Evolutionary conservation across 2,797 vertebrate genomes (phyloP).

Genomic region (Megaceryle alcyon): DNA sequence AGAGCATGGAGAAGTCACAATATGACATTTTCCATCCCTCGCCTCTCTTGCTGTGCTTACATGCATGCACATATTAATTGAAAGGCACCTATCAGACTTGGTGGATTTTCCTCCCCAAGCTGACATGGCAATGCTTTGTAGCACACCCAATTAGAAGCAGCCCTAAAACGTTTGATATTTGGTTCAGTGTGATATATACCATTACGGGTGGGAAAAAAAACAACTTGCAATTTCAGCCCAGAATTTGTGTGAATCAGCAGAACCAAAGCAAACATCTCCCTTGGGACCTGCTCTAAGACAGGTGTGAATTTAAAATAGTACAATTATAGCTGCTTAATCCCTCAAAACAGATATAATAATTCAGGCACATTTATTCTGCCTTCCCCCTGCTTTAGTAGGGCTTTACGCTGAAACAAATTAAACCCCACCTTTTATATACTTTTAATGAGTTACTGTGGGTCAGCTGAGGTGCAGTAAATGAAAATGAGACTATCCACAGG

Average conservation of each 20-base stretch:
- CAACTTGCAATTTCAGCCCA: not conserved
- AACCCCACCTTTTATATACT: fast-evolving
- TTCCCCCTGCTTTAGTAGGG: not conserved
- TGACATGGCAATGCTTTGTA: not conserved
- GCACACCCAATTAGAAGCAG: not conserved
- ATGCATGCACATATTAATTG: not conserved
- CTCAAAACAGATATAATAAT: not conserved
- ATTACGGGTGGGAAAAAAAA: not conserved
- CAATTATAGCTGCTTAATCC: not conserved
- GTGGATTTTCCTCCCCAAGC: not conserved
- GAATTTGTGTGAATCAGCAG: not conserved
- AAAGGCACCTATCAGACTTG: not conserved
- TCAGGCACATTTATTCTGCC: not conserved
- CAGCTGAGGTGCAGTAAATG: not conserved
- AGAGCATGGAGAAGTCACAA: not conserved
- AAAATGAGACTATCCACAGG: not conserved
- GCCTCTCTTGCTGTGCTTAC: not conserved
- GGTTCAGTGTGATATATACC: not conserved
- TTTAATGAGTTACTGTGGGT: not conserved
- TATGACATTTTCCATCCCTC: not conserved
- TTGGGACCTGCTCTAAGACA: not conserved
- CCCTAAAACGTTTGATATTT: not conserved
- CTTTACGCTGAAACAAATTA: not conserved
- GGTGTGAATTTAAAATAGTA: not conserved
- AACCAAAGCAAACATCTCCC: not conserved